Conservation (phyloP, 2,888 invertebrate genomes). For the Xylota sylvarum region DNA sequence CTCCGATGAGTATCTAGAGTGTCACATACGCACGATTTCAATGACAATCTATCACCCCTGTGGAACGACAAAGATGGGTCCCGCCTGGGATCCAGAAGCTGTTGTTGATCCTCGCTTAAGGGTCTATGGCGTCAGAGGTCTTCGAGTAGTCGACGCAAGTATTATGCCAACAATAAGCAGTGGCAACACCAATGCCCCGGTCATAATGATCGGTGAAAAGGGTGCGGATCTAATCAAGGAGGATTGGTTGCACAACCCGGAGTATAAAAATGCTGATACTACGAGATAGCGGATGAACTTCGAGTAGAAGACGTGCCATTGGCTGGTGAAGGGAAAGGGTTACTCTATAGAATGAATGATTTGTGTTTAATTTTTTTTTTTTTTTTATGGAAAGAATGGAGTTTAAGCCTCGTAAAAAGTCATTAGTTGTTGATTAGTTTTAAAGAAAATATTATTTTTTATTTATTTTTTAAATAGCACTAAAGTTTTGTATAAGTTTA, state of each 20-base stretch:
- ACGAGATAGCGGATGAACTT: slow-evolving; percentile 32
- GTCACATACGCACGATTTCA: slow-evolving; percentile 93
- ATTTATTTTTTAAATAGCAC: slow-evolving; percentile 52
- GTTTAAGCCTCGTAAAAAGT: slow-evolving; percentile 43
- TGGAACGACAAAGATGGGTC: slow-evolving; percentile 96
- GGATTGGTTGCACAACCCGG: slow-evolving; percentile 89
- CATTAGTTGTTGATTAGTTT: slow-evolving; percentile 74
- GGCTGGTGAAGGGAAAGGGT: slow-evolving; percentile 36
- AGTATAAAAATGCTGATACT: slow-evolving; percentile 79
- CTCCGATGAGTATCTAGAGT: slow-evolving; percentile 94
- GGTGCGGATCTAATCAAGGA: slow-evolving; percentile 94
- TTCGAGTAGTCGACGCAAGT: slow-evolving; percentile 94
- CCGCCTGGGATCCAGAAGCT: slow-evolving; percentile 90
- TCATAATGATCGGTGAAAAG: slow-evolving; percentile 96
- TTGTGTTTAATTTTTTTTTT: not conserved
- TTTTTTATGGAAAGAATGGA: slow-evolving; percentile 53
- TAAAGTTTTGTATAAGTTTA: slow-evolving; percentile 1
- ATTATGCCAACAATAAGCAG: slow-evolving; percentile 95
- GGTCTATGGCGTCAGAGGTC: slow-evolving; percentile 91
- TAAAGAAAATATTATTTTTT: slow-evolving; percentile 44
- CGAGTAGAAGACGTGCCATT: slow-evolving; percentile 39
- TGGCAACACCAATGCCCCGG: slow-evolving; percentile 95
- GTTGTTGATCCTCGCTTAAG: slow-evolving; percentile 93
- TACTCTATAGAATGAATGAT: slow-evolving; percentile 54
- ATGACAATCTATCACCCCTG: slow-evolving; percentile 97